Conservation (phyloP, 53 echinoderm and acorn worm species). For the Mesocentrotus franciscanus region DNA sequence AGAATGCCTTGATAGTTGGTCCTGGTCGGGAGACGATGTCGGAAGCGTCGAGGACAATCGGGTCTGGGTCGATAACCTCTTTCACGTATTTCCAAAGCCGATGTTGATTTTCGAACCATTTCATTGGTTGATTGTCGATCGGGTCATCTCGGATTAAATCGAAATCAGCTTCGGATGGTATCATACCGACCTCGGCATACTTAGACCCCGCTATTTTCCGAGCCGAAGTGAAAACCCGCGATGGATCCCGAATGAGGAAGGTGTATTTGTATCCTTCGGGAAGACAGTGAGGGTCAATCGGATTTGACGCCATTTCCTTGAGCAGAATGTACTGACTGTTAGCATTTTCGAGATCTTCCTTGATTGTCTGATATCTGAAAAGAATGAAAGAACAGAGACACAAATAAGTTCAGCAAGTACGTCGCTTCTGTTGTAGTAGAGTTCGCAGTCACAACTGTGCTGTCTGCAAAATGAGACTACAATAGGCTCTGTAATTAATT, state of each 20-base stretch:
- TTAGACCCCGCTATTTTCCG: slow-evolving; percentile 8
- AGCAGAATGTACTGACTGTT: neutral
- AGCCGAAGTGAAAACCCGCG: neutral
- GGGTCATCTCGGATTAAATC: slow-evolving; percentile 35
- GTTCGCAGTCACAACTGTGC: too few species aligned
- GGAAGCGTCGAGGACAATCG: neutral
- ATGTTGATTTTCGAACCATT: slow-evolving; percentile 13
- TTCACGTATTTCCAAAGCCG: slow-evolving; percentile 16
- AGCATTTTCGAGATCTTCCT: slow-evolving; percentile 17
- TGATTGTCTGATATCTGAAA: neutral
- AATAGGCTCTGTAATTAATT: too few species aligned
- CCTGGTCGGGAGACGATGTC: neutral
- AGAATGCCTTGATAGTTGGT: neutral
- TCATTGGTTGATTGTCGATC: neutral
- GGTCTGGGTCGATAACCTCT: neutral
- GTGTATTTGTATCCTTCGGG: neutral
- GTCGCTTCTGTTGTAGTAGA: too few species aligned
- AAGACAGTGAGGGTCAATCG: neutral
- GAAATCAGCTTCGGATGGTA: neutral
- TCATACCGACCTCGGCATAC: neutral
- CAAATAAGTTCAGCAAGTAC: too few species aligned
- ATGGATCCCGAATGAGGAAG: slow-evolving; percentile 4
- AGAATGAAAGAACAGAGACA: neutral
- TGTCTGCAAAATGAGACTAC: too few species aligned
- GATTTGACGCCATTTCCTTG: slow-evolving; percentile 33